Base-by-base conservation (phyloP, 2,113 vertebrate species). In the Tachuris rubrigastra region DNA sequence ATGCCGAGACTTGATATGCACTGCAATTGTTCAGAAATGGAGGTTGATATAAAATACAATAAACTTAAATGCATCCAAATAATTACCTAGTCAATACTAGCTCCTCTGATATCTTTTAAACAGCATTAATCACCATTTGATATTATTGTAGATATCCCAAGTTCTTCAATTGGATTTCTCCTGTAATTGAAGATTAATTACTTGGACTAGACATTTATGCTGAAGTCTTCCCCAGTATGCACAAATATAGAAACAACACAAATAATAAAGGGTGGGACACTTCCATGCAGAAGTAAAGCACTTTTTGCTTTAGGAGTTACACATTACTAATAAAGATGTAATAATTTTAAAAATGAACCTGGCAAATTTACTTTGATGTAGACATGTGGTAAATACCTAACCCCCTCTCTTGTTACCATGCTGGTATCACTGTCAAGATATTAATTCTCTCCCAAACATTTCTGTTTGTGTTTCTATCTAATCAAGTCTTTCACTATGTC, bases 31-130 rank as follows among this genome's bases (percentile, higher is more conserved):
- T 94, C 35, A 80, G 67, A 90, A 95, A 89, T 55, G 81, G 27
- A 94, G 96, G 75, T 50, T 87, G 39, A 30, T 89, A 75, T 92
- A 94, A 96, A 96, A 94, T 95, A 71, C 42, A 92, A 91, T 92
- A 97, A 97, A 96, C 46, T 81, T 89, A 53, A 90, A 94, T 92
- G 92, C 78, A 97, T 96, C 94, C 94, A 96, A 97, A 97, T 97
- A 98, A 97, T 96, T 97, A 65, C 80, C 85, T 96, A 93, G 97
- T 98, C 97, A 96, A 97, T 98, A 97, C 87, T 96, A 95, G 96
- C 97, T 97, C 93, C 72, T 96, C 49, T 94, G 75, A 62, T 97
- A 96, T 93, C 94, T 96, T 95, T 97, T 96, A 97, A 97, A 94
- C 37, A 89, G 33, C 73, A 95, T 96, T 97, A 95, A 97, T 97